These are phyloP conservation scores for Sesamia inferens DNA, from an alignment of 2,888 invertebrate genomes.

Conservation along the genomic window DNA sequence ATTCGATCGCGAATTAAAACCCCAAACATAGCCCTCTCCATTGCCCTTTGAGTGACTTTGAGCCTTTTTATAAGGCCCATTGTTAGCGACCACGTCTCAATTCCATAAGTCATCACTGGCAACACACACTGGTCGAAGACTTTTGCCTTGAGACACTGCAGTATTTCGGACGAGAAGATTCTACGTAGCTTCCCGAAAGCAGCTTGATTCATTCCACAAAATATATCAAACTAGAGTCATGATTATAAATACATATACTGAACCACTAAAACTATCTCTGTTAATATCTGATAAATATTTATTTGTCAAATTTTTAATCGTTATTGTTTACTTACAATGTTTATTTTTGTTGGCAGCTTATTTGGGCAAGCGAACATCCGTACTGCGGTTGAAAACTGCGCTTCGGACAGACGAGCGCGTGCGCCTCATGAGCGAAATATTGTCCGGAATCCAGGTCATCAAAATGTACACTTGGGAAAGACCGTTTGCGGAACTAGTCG, in stretches of 20 bases:
- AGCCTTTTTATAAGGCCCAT: no score
- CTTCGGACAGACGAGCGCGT: constrained; percentile 96
- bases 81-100: no score
- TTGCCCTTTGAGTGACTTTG: no score
- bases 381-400: constrained; percentile 94
- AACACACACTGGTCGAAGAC: no score
- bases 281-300: no score
- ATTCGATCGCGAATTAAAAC: no score
- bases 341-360: constrained; percentile 87
- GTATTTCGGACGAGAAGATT: no score
- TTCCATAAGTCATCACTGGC: no score
- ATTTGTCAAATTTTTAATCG: background rate
- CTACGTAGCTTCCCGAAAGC: no score
- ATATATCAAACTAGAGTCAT: background rate
- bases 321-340: background rate
- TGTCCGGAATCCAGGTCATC: constrained; percentile 95
- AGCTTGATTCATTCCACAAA: background rate
- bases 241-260: background rate
- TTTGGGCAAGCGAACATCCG: constrained; percentile 94
- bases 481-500: constrained; percentile 94
- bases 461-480: constrained; percentile 98
- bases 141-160: no score
- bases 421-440: constrained; percentile 96
- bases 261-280: background rate
- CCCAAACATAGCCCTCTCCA: no score